Conservation (phyloP, 2,113 vertebrate genomes). For the Copsychus sechellarum region DNA sequence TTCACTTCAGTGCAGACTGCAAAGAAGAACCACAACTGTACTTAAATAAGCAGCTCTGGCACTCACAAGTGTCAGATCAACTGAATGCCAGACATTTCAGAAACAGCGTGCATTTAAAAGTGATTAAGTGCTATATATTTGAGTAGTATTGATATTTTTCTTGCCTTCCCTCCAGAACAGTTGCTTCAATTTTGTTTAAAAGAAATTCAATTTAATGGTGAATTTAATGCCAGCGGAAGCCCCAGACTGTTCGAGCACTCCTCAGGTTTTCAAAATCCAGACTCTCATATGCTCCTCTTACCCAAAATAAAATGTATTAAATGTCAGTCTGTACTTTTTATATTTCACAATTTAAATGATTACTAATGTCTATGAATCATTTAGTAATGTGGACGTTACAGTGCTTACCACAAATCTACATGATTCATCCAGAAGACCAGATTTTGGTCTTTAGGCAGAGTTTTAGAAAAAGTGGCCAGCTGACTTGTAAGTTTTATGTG, state of each 20-base stretch:
- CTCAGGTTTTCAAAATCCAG: conserved; percentile 36
- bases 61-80: neutral
- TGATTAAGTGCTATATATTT: neutral
- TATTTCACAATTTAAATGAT: conserved; percentile 25
- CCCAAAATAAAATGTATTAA: conserved; percentile 19
- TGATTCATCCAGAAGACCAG: conserved; percentile 41
- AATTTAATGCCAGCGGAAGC: neutral
- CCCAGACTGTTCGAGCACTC: neutral
- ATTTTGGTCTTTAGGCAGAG: conserved; percentile 6
- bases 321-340: conserved; percentile 27
- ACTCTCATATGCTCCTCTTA: conserved; percentile 2
- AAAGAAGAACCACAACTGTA: neutral
- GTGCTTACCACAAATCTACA: neutral
- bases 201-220: neutral
- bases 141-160: neutral
- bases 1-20: neutral
- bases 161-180: neutral
- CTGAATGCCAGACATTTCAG: neutral
- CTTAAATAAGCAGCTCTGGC: neutral
- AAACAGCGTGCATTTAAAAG: neutral
- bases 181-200: neutral
- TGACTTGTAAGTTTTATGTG: neutral
- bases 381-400: neutral
- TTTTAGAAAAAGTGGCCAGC: neutral
- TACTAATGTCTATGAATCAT: conserved; percentile 43